Base-by-base conservation (phyloP, 2,113 vertebrate species). In the Microcebus tavaratra region DNA sequence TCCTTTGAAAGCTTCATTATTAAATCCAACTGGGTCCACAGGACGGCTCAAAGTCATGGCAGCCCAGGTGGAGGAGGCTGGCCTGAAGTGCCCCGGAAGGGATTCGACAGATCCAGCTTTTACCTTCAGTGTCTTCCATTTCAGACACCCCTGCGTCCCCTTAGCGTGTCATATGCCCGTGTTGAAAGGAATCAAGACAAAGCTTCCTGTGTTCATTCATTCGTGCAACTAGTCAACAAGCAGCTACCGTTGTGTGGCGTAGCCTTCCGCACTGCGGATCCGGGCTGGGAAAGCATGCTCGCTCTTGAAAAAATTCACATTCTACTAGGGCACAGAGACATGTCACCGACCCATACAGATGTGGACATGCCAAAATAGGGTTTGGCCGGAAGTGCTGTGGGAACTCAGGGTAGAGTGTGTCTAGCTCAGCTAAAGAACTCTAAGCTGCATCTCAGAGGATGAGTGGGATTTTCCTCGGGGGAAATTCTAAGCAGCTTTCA, bases 1-100 rank as follows among this genome's bases (percentile, higher is more conserved):
- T 55, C 63, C 61, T 97, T 81, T 85, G 88, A 90, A 97, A 96
- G 17, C 27, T 88, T 97, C 88, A 65, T 88, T 94, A 96, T 82
- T 53, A 97, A 96, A 95, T 67, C 65, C 94, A 96, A 65, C 70
- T 88, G 84, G 31, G 55, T 67, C 88, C 63, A 31, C 27, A 57
- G 7, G 76, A 88, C 76, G 59, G 53, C 12, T 73, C 86, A 82
- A 86, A 95, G 94, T 90, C 95, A 97, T 25, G 21, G 72, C 11
- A 21, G n/a, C 36, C 76, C n/a, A 50, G 21, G 73, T 17, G 45
- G 29, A 17, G 10, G 1, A 4, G 10, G n/a, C 50, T 63, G 76
- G 72, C 92, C 76, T n/a, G 8, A 90, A 50, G 90, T 21, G 29
- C 6, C 90, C 83, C 2, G 0, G 85, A 36, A 86, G 72, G 67